These are phyloP conservation scores for Passerculus sandwichensis DNA, from an alignment of 2,797 vertebrate genomes.

Conservation along the genomic window DNA sequence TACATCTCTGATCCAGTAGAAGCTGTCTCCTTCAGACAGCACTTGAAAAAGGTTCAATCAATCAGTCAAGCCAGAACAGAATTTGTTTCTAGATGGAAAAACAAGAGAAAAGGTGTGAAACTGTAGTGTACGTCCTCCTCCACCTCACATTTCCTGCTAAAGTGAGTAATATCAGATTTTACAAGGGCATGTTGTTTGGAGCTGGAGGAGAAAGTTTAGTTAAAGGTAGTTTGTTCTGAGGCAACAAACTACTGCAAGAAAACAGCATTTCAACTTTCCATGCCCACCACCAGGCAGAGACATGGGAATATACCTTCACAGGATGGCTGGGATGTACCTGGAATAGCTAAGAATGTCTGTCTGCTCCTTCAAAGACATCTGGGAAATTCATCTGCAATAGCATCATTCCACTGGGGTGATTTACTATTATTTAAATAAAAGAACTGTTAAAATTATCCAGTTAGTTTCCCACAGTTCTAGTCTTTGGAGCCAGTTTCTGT, in stretches of 20 bases:
- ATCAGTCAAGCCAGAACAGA: conserved; percentile 37
- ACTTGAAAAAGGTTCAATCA: conserved; percentile 50
- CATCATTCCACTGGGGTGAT: neutral
- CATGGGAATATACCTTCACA: accelerated
- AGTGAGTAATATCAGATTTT: conserved; percentile 18
- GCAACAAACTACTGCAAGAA: neutral
- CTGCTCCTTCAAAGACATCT: neutral
- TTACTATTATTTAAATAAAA: neutral
- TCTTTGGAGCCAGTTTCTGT: neutral
- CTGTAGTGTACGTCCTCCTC: neutral
- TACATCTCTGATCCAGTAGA: conserved; percentile 4
- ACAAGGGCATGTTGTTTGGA: conserved; percentile 26
- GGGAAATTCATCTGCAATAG: neutral
- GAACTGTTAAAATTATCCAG: neutral
- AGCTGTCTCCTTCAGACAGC: conserved; percentile 31
- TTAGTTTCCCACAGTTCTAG: neutral
- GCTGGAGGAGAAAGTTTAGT: conserved; percentile 8
- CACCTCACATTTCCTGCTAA: conserved; percentile 39
- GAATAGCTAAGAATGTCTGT: neutral
- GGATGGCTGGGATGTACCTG: neutral
- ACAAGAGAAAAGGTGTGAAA: conserved; percentile 63
- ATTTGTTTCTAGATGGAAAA: conserved; percentile 30
- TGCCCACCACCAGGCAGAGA: neutral
- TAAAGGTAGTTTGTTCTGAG: conserved; percentile 17
- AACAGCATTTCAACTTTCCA: neutral